Conservation (phyloP, 2,113 vertebrate species). For the Cacatua alba region DNA sequence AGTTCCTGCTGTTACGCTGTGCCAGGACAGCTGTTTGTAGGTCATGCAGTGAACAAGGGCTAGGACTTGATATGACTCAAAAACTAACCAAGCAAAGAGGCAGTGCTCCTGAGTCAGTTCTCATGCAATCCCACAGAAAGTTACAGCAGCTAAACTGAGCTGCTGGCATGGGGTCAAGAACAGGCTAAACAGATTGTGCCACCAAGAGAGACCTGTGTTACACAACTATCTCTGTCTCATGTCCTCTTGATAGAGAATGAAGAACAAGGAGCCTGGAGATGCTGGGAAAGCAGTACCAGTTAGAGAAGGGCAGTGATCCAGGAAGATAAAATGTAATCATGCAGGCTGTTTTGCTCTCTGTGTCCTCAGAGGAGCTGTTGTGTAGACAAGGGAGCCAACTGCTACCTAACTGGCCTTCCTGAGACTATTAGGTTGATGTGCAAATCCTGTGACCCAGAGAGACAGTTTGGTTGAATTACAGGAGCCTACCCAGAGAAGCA, state of each 20-base stretch:
- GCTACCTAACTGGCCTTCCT: not conserved
- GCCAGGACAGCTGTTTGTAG: not conserved
- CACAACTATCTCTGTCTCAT: not conserved
- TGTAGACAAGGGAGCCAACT: not conserved
- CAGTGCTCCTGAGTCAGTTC: not conserved
- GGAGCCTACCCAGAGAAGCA: not conserved
- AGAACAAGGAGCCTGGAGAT: not conserved
- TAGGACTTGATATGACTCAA: not conserved
- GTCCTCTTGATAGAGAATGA: not conserved
- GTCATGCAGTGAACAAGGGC: not conserved
- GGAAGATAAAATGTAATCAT: not conserved
- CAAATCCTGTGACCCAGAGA: not conserved
- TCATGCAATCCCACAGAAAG: not conserved
- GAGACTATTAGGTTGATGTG: not conserved
- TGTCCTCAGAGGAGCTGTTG: not conserved
- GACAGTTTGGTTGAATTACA: not conserved
- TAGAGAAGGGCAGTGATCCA: not conserved
- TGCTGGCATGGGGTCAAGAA: not conserved
- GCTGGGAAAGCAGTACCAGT: not conserved
- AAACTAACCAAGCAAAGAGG: not conserved
- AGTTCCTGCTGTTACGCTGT: accelerated
- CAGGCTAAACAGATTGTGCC: not conserved
- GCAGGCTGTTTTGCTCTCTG: not conserved
- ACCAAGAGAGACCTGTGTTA: not conserved
- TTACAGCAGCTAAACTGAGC: not conserved